Evolutionary conservation across 2,888 invertebrate species (phyloP).

Genomic region (Orthonevra nobilis): DNA sequence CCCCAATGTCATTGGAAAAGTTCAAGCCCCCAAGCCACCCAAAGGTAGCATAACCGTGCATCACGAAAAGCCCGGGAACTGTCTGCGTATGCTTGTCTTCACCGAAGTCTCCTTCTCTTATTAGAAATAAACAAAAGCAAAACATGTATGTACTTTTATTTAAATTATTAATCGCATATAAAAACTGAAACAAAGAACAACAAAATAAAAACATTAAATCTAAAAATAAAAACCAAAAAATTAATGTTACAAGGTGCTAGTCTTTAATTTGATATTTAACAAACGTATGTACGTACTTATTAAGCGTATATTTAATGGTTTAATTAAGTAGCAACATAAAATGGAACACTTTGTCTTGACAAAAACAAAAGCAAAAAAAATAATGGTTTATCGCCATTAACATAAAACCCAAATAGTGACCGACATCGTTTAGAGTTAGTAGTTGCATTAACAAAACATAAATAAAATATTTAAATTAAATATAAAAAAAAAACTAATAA

Average conservation of each 20-base stretch:
- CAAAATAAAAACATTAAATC: background rate
- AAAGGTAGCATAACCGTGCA: no score
- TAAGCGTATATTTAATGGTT: constrained; percentile 41
- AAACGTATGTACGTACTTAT: constrained; percentile 23
- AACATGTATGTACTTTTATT: no score
- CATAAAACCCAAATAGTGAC: constrained; percentile 29
- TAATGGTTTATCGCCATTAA: constrained; percentile 5
- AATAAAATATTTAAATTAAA: constrained; percentile 39
- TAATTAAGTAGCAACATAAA: constrained; percentile 12
- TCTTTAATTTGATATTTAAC: constrained; percentile 29
- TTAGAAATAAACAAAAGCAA: no score
- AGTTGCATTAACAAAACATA: constrained; percentile 64
- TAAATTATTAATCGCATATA: no score
- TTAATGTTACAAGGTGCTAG: constrained; percentile 43
- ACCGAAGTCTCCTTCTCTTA: background rate
- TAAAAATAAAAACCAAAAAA: constrained; percentile 16
- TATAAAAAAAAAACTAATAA: constrained; percentile 15
- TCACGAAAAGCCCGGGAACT: no score
- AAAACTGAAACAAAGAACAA: background rate
- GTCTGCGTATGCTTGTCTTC: no score
- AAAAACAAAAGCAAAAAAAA: constrained; percentile 17
- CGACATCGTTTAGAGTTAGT: constrained; percentile 65
- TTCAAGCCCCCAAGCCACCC: no score
- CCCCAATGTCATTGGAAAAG: no score
- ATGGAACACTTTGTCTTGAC: constrained; percentile 33